Conservation (phyloP, 2,888 invertebrate genomes). For the Frankliniella fusca region DNA sequence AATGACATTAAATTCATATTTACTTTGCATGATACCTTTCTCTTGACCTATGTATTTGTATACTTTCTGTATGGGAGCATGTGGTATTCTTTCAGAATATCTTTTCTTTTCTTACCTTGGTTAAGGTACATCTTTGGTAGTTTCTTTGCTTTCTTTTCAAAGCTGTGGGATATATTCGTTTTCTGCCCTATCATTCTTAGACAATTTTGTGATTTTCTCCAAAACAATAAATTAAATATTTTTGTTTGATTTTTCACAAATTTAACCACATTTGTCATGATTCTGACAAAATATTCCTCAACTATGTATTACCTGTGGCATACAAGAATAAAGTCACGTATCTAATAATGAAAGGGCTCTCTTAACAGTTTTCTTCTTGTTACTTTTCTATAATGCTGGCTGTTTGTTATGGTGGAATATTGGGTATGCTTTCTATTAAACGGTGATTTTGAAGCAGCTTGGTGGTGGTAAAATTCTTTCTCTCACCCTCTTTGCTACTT, state of each 20-base stretch:
- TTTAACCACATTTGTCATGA: neutral
- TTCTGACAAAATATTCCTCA: conserved; percentile 2
- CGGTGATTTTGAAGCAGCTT: conserved; percentile 18
- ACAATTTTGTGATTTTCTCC: too few relatives aligned
- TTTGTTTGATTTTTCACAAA: too few relatives aligned
- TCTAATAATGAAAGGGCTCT: neutral
- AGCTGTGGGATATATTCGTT: neutral
- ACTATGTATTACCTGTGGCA: neutral
- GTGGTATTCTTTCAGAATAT: neutral
- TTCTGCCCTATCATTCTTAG: neutral
- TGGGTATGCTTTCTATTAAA: conserved; percentile 23
- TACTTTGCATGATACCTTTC: neutral
- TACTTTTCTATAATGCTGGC: conserved; percentile 24
- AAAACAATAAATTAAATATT: too few relatives aligned
- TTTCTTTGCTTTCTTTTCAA: neutral
- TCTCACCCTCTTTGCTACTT: neutral
- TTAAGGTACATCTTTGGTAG: neutral
- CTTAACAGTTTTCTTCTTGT: conserved; percentile 5
- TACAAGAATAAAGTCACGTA: conserved; percentile 19
- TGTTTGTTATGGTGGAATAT: conserved; percentile 19
- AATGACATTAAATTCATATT: neutral
- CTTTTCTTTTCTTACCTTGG: conserved; percentile 3
- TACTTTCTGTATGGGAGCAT: conserved; percentile 6
- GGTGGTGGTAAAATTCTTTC: conserved; percentile 13
- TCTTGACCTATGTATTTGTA: neutral